Evolutionary conservation across 30 jellyfish, hydroid and myxozoan genomes (phyloP), one percentile per base, ranked within the genome.

Genomic region (Aurelia sp.): DNA sequence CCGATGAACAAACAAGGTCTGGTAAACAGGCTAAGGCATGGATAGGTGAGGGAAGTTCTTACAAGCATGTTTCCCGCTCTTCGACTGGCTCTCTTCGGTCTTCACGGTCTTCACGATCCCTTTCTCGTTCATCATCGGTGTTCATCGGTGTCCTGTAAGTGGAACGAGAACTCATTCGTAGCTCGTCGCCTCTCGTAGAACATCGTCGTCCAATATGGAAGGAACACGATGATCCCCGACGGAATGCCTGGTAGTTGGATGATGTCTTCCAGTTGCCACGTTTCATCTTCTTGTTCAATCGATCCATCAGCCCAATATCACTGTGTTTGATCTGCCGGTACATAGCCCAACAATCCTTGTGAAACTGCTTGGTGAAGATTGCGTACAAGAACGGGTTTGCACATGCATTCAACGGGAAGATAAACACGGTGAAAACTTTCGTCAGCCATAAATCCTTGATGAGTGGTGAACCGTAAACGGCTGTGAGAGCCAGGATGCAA

Each of bases 371-470:
- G 66, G 97, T 95, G 74, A 85, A 76, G 31, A 95, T 85, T 67
- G 99, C 99, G 77, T 95, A 95, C 79, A 95, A 80, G 80, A 95
- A 95, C 62, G 99, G 99, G 69, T 95, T 95, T 63, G 97, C 97
- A 58, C 97, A 95, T 27, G 99, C 99, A 69, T 95, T 95, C 67
- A 95, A 70, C 52, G 99, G 99, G 67, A 95, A 95, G 21, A 95
- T 67, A 72, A 95, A 89, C 19, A 95, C 97, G 24, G 97, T 88
- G 81, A 95, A 79, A 22, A 88, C 97, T 68, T 95, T 95, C 58
- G 97, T 82, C 65, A 94, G 51, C 99, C 99, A 94, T 38, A 94
- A 84, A 53, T 94, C 96, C 18, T 81, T 61, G 80, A 94, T 27
- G 59, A 88, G 84, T 5, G 99, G 96, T 16, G 80, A 31, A 80